Percentiles rank a stretch among this genome's conserved stretches.
These are phyloP conservation scores for Ophonus ardosiacus DNA, from an alignment of 2,888 invertebrate species.

Conservation along the genomic window DNA sequence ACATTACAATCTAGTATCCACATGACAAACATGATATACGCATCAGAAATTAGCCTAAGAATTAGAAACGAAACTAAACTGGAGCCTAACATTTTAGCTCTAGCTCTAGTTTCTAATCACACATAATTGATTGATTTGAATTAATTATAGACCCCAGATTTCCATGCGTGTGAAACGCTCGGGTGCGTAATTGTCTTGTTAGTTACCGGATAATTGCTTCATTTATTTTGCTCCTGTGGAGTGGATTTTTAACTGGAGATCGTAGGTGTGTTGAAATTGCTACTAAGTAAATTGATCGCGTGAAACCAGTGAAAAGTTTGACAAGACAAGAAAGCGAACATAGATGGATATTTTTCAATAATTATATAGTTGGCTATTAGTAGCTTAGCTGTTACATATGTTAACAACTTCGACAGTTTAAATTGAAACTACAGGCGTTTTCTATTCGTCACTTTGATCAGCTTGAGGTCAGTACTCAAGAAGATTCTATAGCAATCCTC, in stretches of 20 bases:
- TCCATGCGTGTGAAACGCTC: slow-evolving; percentile 24
- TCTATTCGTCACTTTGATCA: too few species aligned
- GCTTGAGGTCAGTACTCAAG: too few species aligned
- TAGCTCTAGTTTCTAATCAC: slow-evolving; percentile 4
- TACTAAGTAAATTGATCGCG: background rate
- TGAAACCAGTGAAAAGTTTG: background rate
- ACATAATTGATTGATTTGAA: slow-evolving; percentile 42
- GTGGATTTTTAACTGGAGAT: background rate
- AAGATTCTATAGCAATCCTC: too few species aligned
- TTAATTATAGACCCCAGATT: background rate
- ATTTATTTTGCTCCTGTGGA: slow-evolving; percentile 6
- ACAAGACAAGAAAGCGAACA: background rate
- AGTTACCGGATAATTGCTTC: slow-evolving; percentile 33
- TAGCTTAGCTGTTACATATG: too few species aligned
- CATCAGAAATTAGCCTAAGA: background rate
- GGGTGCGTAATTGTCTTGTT: slow-evolving; percentile 36
- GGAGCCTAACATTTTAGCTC: background rate
- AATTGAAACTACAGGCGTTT: too few species aligned
- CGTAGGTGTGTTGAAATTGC: slow-evolving; percentile 2
- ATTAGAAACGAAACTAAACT: background rate
- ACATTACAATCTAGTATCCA: background rate
- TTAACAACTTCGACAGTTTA: too few species aligned
- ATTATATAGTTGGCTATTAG: background rate
- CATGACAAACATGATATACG: background rate
- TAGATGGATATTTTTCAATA: background rate